Conservation (phyloP, 2,113 vertebrate genomes). For the Arizona elegans region DNA sequence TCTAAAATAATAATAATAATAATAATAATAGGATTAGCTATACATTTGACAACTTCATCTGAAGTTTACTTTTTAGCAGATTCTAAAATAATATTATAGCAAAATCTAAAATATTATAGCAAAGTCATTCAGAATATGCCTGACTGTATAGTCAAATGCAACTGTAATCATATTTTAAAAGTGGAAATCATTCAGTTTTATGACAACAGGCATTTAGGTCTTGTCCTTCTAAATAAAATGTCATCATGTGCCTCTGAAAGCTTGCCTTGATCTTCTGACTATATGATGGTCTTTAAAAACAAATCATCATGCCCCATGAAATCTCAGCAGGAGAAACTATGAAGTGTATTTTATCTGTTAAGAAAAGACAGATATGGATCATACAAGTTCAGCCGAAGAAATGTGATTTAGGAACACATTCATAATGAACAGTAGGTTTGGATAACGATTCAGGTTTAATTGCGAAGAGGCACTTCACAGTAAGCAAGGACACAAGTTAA, state of each 20-base stretch:
- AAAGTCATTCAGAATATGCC: background rate
- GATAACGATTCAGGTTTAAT: background rate
- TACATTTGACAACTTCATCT: background rate
- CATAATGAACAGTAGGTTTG: background rate
- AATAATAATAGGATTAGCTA: background rate
- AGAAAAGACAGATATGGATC: background rate
- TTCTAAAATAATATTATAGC: background rate
- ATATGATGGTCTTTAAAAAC: background rate
- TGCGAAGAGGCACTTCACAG: background rate
- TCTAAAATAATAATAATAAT: background rate
- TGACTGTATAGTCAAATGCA: background rate
- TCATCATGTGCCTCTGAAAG: background rate
- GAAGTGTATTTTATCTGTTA: background rate
- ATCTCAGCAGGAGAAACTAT: background rate
- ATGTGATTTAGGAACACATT: background rate
- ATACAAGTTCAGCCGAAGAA: background rate
- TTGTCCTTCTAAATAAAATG: slow-evolving; percentile 8
- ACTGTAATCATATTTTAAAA: slow-evolving; percentile 4
- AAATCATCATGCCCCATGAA: background rate
- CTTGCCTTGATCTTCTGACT: background rate
- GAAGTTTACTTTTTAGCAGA: background rate
- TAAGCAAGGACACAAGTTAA: background rate
- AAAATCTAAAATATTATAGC: background rate
- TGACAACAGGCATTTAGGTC: background rate
- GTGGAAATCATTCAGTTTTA: slow-evolving; percentile 11